Evolutionary conservation across 2,888 invertebrate genomes (phyloP), one percentile per base, ranked within the genome.

Genomic region (Tinea trinotella): DNA sequence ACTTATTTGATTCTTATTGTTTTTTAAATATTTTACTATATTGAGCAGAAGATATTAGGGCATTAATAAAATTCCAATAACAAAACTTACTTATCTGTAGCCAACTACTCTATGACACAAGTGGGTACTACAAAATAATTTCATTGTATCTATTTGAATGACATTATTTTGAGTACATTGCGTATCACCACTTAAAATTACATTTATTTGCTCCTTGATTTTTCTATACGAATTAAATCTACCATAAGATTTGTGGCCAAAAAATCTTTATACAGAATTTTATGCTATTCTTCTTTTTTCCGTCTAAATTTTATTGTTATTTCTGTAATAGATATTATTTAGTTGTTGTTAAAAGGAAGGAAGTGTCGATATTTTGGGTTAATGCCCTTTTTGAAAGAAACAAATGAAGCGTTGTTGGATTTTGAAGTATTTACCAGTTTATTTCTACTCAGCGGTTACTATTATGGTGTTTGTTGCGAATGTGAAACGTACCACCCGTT

Each of bases 121-220:
- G 50, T 50, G 24, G 24, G 24, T 50, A 50, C 24, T 19, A 48
- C 13, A 40, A 17, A 50, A 50, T 50, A 50, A 50, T 50, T 50
- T 50, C 50, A 50, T 50, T 50, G 50, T 50, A 50, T 50, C 22
- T 24, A 50, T 24, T 50, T 50, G 50, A 50, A 50, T 19, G 19
- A 19, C 46, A 46, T 46, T 50, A 18, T 50, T 50, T 50, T 50
- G 24, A 18, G 24, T 12, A 12, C 50, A 50, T 50, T 50, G 50
- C 22, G 24, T 50, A 50, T 50, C 50, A 19, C 24, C 24, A 50
- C 50, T 50, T 50, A 50, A 50, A 50, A 50, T 24, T 24, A 50
- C 7, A 50, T n/a, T 10, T 15, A 9, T 10, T 18, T 19, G 48
- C 48, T 48, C 10, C 48, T 48, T 48, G 19, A 48, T 19, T 19